A percentile compares a stretch with the other conserved stretches of the same genome.
These are phyloP conservation scores for Dendroctonus ponderosae DNA, from an alignment of 1,140 invertebrate species.

Conservation along the genomic window DNA sequence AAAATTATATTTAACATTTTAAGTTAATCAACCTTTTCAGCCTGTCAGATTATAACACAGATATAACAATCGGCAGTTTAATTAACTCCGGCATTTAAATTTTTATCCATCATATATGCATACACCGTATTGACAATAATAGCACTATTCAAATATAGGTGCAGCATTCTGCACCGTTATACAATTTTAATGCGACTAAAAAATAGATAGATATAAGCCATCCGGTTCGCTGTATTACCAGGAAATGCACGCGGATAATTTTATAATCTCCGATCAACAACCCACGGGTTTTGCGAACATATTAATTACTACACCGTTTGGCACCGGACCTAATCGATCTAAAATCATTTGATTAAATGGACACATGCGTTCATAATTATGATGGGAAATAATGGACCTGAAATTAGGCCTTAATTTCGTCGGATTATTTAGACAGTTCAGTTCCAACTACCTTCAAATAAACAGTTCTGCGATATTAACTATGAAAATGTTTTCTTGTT, in stretches of 20 bases:
- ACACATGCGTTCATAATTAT: constrained; percentile 1
- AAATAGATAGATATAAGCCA: constrained; percentile 1
- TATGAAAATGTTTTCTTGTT: too few relatives aligned
- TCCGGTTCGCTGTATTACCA: constrained; percentile 5
- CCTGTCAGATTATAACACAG: too few relatives aligned
- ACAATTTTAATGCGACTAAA: neutral
- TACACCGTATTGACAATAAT: too few relatives aligned
- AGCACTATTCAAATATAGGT: neutral
- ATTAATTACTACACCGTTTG: constrained; percentile 6
- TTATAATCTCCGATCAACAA: constrained; percentile 3
- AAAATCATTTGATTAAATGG: constrained; percentile 10
- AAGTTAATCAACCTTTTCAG: too few relatives aligned
- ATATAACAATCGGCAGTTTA: too few relatives aligned
- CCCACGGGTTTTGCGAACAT: neutral
- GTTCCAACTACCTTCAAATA: too few relatives aligned
- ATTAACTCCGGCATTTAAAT: too few relatives aligned
- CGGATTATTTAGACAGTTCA: too few relatives aligned
- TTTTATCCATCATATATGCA: too few relatives aligned
- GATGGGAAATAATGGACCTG: neutral
- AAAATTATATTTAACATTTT: too few relatives aligned
- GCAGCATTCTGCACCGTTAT: constrained; percentile 4
- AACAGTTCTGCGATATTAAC: too few relatives aligned
- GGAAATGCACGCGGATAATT: constrained; percentile 9
- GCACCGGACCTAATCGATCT: neutral
- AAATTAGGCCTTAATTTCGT: too few relatives aligned